A percentile compares a stretch with the other conserved stretches of the same genome.
Conservation (phyloP, 2,797 vertebrate species). For the Enteromius fasciolatus region DNA sequence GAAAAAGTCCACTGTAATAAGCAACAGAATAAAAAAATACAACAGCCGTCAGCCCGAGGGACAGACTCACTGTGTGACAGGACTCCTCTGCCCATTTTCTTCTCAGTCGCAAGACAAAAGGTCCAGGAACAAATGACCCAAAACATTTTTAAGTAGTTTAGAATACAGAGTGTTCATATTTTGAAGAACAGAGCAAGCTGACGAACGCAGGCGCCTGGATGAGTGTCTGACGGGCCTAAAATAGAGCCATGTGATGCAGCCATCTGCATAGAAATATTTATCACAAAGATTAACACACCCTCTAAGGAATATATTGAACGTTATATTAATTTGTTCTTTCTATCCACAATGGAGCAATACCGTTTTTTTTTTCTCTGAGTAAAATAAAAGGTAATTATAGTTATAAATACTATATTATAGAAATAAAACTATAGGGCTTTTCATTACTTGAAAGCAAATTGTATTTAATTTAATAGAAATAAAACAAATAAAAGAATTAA, state of each 20-base stretch:
- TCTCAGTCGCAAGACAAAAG: background rate
- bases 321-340: background rate
- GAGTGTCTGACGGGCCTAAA: background rate
- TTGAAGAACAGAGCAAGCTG: background rate
- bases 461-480: background rate
- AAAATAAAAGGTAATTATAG: background rate
- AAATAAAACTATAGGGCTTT: background rate
- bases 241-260: background rate
- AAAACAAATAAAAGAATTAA: background rate
- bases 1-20: background rate
- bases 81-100: background rate
- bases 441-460: background rate
- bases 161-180: constrained; percentile 4
- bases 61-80: background rate
- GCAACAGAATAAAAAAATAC: constrained; percentile 14
- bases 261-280: background rate
- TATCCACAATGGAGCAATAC: background rate
- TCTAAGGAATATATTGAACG: background rate
- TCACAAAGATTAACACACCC: background rate
- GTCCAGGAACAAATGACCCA: too few relatives aligned
- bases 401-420: too few relatives aligned
- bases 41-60: background rate
- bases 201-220: background rate
- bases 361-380: background rate
- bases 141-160: constrained; percentile 2